Percentiles rank a stretch among this genome's conserved stretches.
phyloP scores from a whole-genome alignment of 2,113 vertebrate species.

The Ptilorrhoa leucosticta region DNA sequence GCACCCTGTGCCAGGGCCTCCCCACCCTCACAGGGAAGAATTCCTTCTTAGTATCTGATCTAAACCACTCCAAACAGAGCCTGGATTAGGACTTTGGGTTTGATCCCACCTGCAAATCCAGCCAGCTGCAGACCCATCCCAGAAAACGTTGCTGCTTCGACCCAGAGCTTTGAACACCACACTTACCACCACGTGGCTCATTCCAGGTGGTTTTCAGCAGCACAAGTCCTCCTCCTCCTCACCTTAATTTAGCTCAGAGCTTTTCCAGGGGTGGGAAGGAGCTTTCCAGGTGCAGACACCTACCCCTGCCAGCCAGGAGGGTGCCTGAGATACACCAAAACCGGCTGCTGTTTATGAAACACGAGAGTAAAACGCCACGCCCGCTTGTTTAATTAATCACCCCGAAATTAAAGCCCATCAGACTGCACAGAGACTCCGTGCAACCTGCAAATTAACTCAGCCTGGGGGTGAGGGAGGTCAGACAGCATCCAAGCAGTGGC shows the following conservation, averaged over 20 bases:
- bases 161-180: neutral
- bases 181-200: rapidly evolving
- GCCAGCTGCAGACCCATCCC: neutral
- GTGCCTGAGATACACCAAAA: neutral
- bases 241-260: neutral
- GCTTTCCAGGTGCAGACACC: constrained; percentile 5
- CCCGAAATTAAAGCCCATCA: neutral
- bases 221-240: neutral
- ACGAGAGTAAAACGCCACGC: neutral
- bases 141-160: neutral
- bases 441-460: constrained; percentile 1
- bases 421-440: neutral
- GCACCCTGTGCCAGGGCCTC: neutral
- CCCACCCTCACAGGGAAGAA: rapidly evolving
- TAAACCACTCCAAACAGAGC: neutral
- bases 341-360: neutral
- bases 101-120: neutral
- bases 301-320: neutral
- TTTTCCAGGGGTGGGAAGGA: neutral
- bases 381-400: constrained; percentile 14
- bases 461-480: neutral
- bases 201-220: neutral
- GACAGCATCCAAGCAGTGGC: neutral
- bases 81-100: neutral
- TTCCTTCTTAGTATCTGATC: neutral